phyloP scores from a whole-genome alignment of 2,113 vertebrate genomes.

The Mus pahari region DNA sequence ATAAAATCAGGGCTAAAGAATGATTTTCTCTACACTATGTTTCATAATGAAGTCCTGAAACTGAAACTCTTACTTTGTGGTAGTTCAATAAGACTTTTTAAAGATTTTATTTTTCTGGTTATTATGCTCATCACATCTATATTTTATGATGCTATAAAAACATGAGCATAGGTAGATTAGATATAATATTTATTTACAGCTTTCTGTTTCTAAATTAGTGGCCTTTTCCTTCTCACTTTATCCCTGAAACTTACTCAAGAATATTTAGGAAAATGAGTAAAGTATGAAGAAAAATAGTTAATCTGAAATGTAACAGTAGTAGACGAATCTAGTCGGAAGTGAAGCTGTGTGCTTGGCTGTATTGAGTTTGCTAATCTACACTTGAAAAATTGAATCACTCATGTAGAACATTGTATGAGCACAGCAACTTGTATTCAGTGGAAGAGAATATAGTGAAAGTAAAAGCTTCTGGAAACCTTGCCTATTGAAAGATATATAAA shows the following conservation, averaged over 20 bases:
- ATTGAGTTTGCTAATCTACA: background rate
- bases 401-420: background rate
- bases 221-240: background rate
- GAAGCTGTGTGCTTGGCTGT: background rate
- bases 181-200: background rate
- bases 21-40: background rate
- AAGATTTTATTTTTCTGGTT: background rate
- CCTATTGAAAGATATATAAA: background rate
- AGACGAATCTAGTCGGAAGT: background rate
- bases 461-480: background rate
- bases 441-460: background rate
- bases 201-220: background rate
- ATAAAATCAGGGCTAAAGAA: background rate
- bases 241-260: background rate
- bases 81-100: background rate
- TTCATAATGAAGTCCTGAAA: background rate
- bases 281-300: background rate
- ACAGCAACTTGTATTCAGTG: background rate
- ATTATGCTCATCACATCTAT: background rate
- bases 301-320: background rate
- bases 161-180: background rate
- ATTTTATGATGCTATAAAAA: background rate
- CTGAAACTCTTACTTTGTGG: background rate
- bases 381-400: background rate
- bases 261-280: background rate